Evolutionary conservation across 2,888 invertebrate species (phyloP), one percentile per base, ranked within the genome.

Genomic region (Holacanthella duospinosa): DNA sequence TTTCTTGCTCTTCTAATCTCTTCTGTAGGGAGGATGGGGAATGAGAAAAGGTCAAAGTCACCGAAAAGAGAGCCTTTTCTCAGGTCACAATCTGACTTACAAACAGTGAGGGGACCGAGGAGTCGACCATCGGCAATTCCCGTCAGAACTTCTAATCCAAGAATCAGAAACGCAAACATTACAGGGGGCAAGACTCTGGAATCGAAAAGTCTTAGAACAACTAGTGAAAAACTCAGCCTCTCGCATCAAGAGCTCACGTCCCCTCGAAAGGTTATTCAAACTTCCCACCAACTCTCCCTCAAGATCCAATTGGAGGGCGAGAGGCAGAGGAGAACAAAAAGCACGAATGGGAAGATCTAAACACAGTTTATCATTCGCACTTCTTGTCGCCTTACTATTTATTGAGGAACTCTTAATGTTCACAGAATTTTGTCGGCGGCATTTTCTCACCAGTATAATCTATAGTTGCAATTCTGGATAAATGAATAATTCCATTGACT

Each of bases 161-260:
- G n/a, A n/a, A n/a, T n/a, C n/a, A n/a, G n/a, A n/a, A n/a, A n/a
- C n/a, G n/a, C n/a, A n/a, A n/a, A n/a, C n/a, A n/a, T n/a, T n/a
- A n/a, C n/a, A n/a, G n/a, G n/a, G n/a, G n/a, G n/a, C n/a, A n/a
- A n/a, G n/a, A n/a, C n/a, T n/a, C n/a, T n/a, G n/a, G n/a, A n/a
- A n/a, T n/a, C n/a, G n/a, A n/a, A n/a, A n/a, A n/a, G 68, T 44
- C 60, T 69, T 9, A 71, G 71, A 43, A 36, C 36, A 36, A 9
- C 48, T 4, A 66, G 68, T 48, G 69, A 70, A 36, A 72, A 76
- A 67, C 74, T 79, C 29, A 76, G 78, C 58, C 78, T 78, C 68
- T 79, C 84, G n/a, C n/a, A n/a, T 36, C 81, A 83, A 0, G 82
- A 82, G 62, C 74, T 85, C 2, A 77, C 82, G 48, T 83, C 84